phyloP scores from a whole-genome alignment of 2,888 invertebrate species.

The Linyphia triangularis region DNA sequence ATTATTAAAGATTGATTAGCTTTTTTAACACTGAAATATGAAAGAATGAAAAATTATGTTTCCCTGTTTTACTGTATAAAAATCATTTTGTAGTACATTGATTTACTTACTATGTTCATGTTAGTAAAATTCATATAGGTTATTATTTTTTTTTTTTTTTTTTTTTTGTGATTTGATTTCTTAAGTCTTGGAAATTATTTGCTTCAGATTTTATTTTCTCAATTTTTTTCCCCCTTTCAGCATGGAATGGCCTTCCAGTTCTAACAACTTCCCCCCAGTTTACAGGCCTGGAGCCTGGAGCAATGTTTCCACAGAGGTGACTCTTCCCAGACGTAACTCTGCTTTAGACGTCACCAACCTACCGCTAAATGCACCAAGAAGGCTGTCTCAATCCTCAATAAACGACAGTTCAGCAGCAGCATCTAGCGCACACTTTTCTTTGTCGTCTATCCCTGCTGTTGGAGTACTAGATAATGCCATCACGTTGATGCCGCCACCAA shows the following conservation, averaged over 20 bases:
- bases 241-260: constrained; percentile 77
- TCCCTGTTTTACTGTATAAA: too few species aligned
- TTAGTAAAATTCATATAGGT: too few species aligned
- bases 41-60: too few species aligned
- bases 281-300: constrained; percentile 45
- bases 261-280: constrained; percentile 54
- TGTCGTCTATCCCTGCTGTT: constrained; percentile 65
- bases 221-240: too few species aligned
- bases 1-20: too few species aligned
- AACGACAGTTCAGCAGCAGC: constrained; percentile 70
- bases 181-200: too few species aligned
- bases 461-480: constrained; percentile 53
- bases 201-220: too few species aligned
- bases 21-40: too few species aligned
- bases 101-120: too few species aligned
- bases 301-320: constrained; percentile 63
- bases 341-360: constrained; percentile 74
- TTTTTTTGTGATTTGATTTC: too few species aligned
- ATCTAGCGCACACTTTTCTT: constrained; percentile 74
- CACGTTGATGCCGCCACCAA: constrained; percentile 46
- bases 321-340: constrained; percentile 77
- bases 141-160: too few species aligned
- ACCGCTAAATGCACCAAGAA: constrained; percentile 60
- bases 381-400: constrained; percentile 70
- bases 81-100: too few species aligned